Evolutionary conservation across 2,888 invertebrate species (phyloP), one percentile per base, ranked within the genome.

Genomic region (Teinopalpus imperialis): DNA sequence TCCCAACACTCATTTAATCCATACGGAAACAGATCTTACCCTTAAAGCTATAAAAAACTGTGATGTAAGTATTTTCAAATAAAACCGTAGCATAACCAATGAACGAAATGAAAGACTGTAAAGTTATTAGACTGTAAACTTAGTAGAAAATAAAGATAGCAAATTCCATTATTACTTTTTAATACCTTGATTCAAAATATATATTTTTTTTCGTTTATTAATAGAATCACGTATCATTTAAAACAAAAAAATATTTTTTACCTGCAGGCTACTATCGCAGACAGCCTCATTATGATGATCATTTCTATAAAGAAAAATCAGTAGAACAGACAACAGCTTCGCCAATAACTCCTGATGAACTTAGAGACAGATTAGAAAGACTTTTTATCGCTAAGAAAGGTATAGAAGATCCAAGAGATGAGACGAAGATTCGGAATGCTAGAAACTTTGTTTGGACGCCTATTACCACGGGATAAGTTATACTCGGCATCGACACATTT

Each of bases 271-370:
- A 80, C 54, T 77, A 81, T 52, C 61, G 71, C 34, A 73, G 78
- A 52, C 72, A 80, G 43, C 77, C 77, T 8, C 73, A 79, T 23
- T 70, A 70, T 40, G 53, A 66, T 5, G 80, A 81, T 3, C 69
- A 80, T 48, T 77, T 69, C 54, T 85, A 78, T 50, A 69, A 72
- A 51, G 86, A 87, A 34, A 85, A 86, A 41, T 67, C 79, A 21
- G 56, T 62, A 14, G 83, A 83, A 31, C 61, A 64, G 0, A 66
- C 85, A 0, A 83, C 88, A 5, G 82, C 82, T 0, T 59, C 78
- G 0, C 86, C 89, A 0, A 81, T 85, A 34, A 80, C 90, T 0
- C 90, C 91, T 0, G 85, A 80, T n/a, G 91, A 91, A 59, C 66
- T 89, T 0, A 73, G 85, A 35, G 87, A 89, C 24, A 74, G 91